phyloP scores from a whole-genome alignment of 2,113 vertebrate species.

The Lophochroa leadbeateri region DNA sequence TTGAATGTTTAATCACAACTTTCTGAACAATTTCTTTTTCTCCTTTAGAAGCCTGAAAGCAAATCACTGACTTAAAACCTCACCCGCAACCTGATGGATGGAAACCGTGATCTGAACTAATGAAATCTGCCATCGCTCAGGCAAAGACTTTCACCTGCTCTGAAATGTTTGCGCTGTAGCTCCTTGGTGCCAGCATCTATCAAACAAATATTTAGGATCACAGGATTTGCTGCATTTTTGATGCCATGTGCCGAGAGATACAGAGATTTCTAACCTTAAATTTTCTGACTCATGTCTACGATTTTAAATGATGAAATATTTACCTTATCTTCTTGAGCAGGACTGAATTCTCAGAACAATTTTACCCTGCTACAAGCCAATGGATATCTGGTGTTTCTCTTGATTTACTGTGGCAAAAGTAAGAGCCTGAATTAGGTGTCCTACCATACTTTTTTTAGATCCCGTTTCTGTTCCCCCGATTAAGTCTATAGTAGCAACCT shows the following conservation, averaged over 20 bases:
- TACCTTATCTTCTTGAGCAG: not conserved
- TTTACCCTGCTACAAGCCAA: not conserved
- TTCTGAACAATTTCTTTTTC: not conserved
- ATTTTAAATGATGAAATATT: rapidly evolving
- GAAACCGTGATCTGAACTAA: not conserved
- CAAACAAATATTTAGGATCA: not conserved
- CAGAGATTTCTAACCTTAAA: not conserved
- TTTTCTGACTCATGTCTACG: not conserved
- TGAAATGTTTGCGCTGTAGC: not conserved
- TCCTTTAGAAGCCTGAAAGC: not conserved
- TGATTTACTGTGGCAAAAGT: not conserved
- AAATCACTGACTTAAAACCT: not conserved
- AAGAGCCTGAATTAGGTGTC: not conserved
- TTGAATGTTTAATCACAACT: not conserved
- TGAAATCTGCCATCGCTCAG: not conserved
- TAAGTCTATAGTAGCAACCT: not conserved
- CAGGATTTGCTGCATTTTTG: rapidly evolving
- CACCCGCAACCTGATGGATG: not conserved
- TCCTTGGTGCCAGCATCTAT: not conserved
- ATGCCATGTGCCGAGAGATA: not conserved
- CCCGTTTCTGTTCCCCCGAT: rapidly evolving
- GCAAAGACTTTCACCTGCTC: not conserved
- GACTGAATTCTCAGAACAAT: not conserved
- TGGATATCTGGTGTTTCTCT: not conserved
- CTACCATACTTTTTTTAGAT: not conserved